Evolutionary conservation across 1,140 invertebrate genomes (phyloP).

Genomic region (Penaeus japonicus): DNA sequence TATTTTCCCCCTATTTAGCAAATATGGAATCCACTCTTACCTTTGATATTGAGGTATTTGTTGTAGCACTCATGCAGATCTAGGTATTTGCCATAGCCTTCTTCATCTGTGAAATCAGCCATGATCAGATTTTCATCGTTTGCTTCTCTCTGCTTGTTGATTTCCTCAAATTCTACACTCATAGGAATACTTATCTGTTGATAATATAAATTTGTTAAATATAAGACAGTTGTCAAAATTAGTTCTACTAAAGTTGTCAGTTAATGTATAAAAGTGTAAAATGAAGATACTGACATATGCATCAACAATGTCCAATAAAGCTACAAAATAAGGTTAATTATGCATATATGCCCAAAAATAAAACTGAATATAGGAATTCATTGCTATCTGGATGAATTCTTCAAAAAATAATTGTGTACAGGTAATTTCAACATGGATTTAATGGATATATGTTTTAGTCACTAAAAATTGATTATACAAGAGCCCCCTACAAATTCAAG

Average conservation of each 20-base stretch:
- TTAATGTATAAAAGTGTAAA: background rate
- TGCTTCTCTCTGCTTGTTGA: constrained; percentile 85
- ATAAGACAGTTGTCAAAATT: constrained; percentile 33
- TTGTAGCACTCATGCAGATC: constrained; percentile 98
- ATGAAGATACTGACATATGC: too few relatives aligned
- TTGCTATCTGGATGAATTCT: too few relatives aligned
- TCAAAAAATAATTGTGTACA: too few relatives aligned
- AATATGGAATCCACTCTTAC: constrained; percentile 73
- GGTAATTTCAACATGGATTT: too few relatives aligned
- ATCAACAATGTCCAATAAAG: too few relatives aligned
- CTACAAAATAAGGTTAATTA: background rate
- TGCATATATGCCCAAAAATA: too few relatives aligned
- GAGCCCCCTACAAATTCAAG: too few relatives aligned
- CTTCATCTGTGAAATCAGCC: constrained; percentile 99
- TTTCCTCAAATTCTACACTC: constrained; percentile 96
- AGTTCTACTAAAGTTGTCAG: background rate
- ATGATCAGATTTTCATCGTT: constrained; percentile 65
- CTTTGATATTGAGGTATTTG: constrained; percentile 96
- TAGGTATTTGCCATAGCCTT: constrained; percentile 98
- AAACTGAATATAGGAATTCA: too few relatives aligned
- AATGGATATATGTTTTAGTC: too few relatives aligned
- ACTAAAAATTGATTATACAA: too few relatives aligned
- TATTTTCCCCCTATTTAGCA: background rate
- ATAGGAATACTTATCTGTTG: constrained; percentile 82
- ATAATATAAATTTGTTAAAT: constrained; percentile 67